Evolutionary conservation across 2,888 invertebrate species (phyloP), one percentile per base, ranked within the genome.

Genomic region (Mechanitis mazaeus): DNA sequence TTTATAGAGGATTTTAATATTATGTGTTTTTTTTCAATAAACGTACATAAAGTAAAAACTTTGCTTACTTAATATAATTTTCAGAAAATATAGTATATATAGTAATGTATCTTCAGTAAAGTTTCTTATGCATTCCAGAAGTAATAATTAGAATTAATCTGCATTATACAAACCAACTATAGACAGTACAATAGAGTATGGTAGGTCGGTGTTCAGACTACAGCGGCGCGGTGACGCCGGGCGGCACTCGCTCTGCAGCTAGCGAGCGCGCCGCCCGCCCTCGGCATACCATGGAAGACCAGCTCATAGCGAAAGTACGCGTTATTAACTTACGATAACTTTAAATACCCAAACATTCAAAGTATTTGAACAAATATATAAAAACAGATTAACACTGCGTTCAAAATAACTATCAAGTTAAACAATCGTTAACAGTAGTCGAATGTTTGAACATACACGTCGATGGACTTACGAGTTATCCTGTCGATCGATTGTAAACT

Each of bases 251-350:
- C 74, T 81, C 79, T 81, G 80, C 82, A 81, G 79, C 79, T 78
- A 73, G 72, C 77, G 73, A 69, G 71, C 70, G 71, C 70, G 81
- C 78, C 81, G 81, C 74, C 81, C 84, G 81, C 86, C 84, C 81
- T 76, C 76, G 68, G 76, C 77, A 74, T 35, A 35, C 1, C 35
- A 35, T 35, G 35, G 35, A 20, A 38, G 61, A 54, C 64, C 64
- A 50, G 55, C 45, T 35, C 63, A 55, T 28, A 53, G 20, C 31
- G 56, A 5, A 6, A 50, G 20, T 47, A 35, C 35, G 35, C 42
- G 7, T 9, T 42, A 42, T 9, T 35, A 35, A 35, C 35, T 35
- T 35, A 35, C 35, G 35, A 35, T 35, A 35, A 35, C 35, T 35
- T 35, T 35, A 3, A 2, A 35, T 35, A 6, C 2, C 35, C 35